Conservation (phyloP, 1,140 invertebrate species). For the Drosophila equinoxialis region DNA sequence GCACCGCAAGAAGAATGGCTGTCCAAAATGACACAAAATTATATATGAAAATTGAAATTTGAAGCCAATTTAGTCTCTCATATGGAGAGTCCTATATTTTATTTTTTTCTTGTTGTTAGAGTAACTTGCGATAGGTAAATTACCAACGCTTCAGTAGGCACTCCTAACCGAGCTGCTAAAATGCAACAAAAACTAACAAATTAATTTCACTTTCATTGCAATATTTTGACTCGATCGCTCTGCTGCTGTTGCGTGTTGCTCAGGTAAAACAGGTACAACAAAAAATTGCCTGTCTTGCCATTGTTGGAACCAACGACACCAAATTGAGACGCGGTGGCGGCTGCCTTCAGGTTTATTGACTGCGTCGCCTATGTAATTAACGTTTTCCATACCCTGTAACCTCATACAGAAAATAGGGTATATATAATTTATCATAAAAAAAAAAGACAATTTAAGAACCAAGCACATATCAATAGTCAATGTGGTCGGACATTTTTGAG, state of each 20-base stretch:
- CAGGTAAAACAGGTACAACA: slow-evolving; percentile 17
- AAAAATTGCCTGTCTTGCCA: slow-evolving; percentile 49
- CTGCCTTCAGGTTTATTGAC: slow-evolving; percentile 67
- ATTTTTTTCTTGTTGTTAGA: no score
- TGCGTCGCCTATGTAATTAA: slow-evolving; percentile 66
- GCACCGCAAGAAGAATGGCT: neutral
- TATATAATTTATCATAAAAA: neutral
- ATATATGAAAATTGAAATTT: neutral
- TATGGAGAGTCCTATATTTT: no score
- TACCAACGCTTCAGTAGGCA: neutral
- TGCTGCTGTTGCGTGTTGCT: slow-evolving; percentile 23
- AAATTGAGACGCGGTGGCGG: slow-evolving; percentile 26
- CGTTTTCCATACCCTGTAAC: slow-evolving; percentile 38
- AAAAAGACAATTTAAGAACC: neutral
- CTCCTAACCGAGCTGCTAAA: slow-evolving; percentile 2
- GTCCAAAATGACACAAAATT: slow-evolving; percentile 1
- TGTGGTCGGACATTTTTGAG: no score
- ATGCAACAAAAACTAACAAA: slow-evolving; percentile 51
- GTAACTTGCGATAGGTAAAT: neutral
- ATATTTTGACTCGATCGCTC: slow-evolving; percentile 34
- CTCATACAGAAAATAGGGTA: neutral
- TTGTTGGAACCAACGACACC: slow-evolving; percentile 41
- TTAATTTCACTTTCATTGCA: slow-evolving; percentile 77
- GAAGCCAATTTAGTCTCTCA: no score
- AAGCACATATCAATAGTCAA: no score